Evolutionary conservation across 1,140 invertebrate species (phyloP), one percentile per base, ranked within the genome.

Genomic region (Pseudomyrmex cubaensis): DNA sequence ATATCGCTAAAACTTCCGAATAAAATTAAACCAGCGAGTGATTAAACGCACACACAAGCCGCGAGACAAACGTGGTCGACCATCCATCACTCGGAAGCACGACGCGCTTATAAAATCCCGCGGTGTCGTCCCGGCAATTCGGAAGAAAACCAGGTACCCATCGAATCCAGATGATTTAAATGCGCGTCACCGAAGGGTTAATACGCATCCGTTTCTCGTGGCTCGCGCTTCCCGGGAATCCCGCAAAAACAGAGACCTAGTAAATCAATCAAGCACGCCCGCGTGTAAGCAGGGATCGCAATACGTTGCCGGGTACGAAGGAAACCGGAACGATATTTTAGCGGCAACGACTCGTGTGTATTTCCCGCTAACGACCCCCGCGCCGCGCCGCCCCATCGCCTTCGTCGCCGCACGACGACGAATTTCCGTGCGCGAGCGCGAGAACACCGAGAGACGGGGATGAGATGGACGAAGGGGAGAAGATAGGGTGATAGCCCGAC

Each of bases 341-440:
- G 56, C 76, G 76, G 76, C 64, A 80, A 80, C 54, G 66, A 35
- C 76, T 80, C 56, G 66, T 72, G 76, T 59, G 44, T 80, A 72
- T 72, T 72, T 46, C 44, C 54, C 20, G 52, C 64, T 77, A 77
- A 78, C 76, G 75, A 77, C 35, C 63, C 35, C 74, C 61, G 61
- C 61, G 25, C 44, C 13, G 13, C 17, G 35, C 35, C 63, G 25
- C 63, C 3, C 46, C 56, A 20, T 13, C 66, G 46, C 76, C 82
- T 83, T 83, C 82, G 44, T 64, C 61, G 44, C 22, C 35, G 63
- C 73, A 67, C 61, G 35, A 35, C 35, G 35, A 35, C 35, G 82
- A 86, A 87, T 86, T 74, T 87, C 75, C 70, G 85, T 64, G 75
- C 52, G 63, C 54, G 64, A 77, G 50, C 61, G 63, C 62, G 62